Conservation (phyloP, 2,113 vertebrate genomes). For the Cricetomys ansorgei region DNA sequence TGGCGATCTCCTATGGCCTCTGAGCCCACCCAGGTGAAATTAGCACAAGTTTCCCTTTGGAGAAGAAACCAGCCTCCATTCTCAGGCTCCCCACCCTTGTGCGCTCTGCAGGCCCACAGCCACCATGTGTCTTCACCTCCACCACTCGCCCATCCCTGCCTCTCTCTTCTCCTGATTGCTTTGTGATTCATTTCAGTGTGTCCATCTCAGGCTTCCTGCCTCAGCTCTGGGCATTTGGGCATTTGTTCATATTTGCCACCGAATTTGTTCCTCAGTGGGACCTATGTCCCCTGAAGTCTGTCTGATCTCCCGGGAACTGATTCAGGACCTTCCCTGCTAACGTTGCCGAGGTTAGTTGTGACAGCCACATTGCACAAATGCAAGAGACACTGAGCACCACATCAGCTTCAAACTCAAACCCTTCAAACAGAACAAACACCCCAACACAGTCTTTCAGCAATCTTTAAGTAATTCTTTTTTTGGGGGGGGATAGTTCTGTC, state of each 20-base stretch:
- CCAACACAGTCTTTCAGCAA: not conserved
- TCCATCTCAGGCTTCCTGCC: not conserved
- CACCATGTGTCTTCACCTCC: not conserved
- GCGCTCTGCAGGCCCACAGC: not conserved
- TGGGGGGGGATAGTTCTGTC: not conserved
- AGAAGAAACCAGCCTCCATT: not conserved
- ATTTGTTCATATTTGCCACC: not conserved
- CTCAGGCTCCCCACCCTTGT: no score
- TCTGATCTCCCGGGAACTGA: not conserved
- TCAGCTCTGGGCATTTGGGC: not conserved
- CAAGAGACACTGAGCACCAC: not conserved
- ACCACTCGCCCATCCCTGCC: not conserved
- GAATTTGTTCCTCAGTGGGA: not conserved
- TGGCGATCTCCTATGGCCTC: accelerated
- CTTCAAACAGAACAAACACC: not conserved
- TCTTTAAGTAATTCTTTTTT: not conserved
- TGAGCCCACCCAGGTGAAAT: not conserved
- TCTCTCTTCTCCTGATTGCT: not conserved
- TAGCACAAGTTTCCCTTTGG: not conserved
- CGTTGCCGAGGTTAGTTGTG: not conserved
- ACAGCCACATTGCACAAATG: not conserved
- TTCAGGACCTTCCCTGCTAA: not conserved
- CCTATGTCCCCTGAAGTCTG: not conserved
- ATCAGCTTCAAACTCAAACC: not conserved
- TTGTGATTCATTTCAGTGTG: not conserved